These are phyloP conservation scores for Calycopis cecrops DNA, from an alignment of 1,140 invertebrate genomes.

Conservation along the genomic window DNA sequence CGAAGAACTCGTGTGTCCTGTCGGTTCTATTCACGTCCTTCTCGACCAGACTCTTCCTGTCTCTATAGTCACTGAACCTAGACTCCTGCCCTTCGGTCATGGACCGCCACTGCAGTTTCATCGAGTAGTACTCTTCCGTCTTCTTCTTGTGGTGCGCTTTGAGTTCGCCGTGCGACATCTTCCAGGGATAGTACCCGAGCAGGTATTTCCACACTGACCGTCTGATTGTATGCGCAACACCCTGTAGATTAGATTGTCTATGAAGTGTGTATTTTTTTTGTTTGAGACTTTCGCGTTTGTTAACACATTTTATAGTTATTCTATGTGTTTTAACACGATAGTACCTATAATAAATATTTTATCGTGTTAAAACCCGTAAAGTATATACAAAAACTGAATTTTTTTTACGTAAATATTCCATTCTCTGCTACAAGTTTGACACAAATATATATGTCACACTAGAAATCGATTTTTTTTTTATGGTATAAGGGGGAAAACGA, in stretches of 20 bases:
- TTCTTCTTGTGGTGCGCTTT: conserved; percentile 81
- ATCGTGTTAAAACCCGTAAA: no score
- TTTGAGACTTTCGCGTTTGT: no score
- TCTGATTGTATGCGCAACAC: conserved; percentile 80
- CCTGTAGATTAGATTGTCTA: conserved; percentile 54
- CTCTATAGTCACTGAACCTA: conserved; percentile 91
- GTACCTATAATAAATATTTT: no score
- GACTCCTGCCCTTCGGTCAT: conserved; percentile 91
- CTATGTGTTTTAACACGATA: no score
- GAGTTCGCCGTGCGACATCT: conserved; percentile 84
- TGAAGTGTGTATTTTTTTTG: no score
- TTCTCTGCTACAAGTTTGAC: no score
- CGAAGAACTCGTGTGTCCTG: conserved; percentile 91
- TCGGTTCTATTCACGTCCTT: conserved; percentile 99
- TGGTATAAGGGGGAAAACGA: no score
- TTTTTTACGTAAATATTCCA: no score
- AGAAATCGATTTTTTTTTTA: no score
- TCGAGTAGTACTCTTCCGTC: conserved; percentile 92
- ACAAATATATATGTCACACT: no score
- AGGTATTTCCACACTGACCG: conserved; percentile 97
- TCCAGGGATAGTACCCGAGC: conserved; percentile 92
- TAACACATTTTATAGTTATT: no score
- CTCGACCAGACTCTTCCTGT: conserved; percentile 95
- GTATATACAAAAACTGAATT: no score
- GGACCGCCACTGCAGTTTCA: conserved; percentile 98